These are phyloP conservation scores for Amazona vittata DNA, from an alignment of 2,113 vertebrate species.

Conservation along the genomic window DNA sequence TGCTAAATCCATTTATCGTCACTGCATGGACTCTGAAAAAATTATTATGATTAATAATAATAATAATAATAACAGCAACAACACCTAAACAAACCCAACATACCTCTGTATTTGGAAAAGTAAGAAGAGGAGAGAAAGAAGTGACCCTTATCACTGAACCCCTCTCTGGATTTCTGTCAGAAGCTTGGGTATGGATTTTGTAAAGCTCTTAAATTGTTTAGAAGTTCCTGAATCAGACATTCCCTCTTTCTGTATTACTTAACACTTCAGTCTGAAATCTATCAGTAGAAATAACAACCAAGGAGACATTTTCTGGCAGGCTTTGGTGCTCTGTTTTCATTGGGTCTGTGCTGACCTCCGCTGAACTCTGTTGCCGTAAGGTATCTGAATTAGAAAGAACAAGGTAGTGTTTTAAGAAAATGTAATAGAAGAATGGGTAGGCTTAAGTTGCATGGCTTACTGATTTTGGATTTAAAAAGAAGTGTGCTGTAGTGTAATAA, in stretches of 20 bases:
- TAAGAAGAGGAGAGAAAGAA: background rate
- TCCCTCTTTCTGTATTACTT: background rate
- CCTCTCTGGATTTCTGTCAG: background rate
- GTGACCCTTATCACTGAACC: background rate
- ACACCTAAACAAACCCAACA: background rate
- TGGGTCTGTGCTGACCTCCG: background rate
- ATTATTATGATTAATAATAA: background rate
- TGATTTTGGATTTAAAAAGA: background rate
- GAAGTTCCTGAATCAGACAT: background rate
- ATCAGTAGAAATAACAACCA: background rate
- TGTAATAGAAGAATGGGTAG: background rate
- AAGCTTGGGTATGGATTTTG: background rate
- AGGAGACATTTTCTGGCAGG: background rate
- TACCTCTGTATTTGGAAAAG: background rate
- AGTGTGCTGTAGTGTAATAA: background rate
- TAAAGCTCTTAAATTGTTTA: background rate
- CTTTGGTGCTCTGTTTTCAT: background rate
- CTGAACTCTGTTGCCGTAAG: background rate
- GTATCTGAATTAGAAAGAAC: background rate
- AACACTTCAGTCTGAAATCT: background rate
- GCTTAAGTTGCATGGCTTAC: background rate
- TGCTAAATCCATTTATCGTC: background rate
- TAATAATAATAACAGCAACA: background rate
- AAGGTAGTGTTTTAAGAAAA: background rate
- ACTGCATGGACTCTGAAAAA: background rate